These are phyloP conservation scores for Steatornis caripensis DNA, from an alignment of 2,113 vertebrate genomes.

Conservation along the genomic window DNA sequence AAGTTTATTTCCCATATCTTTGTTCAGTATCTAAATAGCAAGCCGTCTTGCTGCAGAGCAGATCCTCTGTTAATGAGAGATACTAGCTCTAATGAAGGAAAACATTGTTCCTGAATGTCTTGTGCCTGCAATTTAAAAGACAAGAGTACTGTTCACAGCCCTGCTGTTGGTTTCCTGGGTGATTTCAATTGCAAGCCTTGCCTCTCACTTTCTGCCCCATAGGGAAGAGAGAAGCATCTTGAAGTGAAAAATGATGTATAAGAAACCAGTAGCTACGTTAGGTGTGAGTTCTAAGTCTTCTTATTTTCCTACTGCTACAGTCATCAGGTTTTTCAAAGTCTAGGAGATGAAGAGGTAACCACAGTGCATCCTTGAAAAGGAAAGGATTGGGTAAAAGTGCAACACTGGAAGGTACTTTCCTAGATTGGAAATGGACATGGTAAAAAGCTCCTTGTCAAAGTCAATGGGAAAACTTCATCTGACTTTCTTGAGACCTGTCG, in stretches of 20 bases:
- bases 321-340: background rate
- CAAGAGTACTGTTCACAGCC: background rate
- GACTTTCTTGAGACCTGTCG: background rate
- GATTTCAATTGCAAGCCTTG: background rate
- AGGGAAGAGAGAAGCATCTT: background rate
- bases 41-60: background rate
- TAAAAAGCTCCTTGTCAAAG: background rate
- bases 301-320: background rate
- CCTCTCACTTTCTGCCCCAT: background rate
- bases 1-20: background rate
- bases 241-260: background rate
- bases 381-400: background rate
- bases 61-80: background rate
- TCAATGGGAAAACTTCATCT: background rate
- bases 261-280: background rate
- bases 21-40: background rate
- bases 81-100: background rate
- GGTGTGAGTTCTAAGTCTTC: background rate
- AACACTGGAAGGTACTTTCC: background rate
- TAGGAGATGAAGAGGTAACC: background rate
- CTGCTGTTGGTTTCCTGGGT: background rate
- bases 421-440: background rate
- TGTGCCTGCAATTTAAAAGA: background rate
- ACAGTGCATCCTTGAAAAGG: background rate
- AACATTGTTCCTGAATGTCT: background rate